Percentiles rank a stretch among this genome's conserved stretches.
phyloP scores from a whole-genome alignment of 1,140 invertebrate genomes.

The Rhopalosiphum maidis region DNA sequence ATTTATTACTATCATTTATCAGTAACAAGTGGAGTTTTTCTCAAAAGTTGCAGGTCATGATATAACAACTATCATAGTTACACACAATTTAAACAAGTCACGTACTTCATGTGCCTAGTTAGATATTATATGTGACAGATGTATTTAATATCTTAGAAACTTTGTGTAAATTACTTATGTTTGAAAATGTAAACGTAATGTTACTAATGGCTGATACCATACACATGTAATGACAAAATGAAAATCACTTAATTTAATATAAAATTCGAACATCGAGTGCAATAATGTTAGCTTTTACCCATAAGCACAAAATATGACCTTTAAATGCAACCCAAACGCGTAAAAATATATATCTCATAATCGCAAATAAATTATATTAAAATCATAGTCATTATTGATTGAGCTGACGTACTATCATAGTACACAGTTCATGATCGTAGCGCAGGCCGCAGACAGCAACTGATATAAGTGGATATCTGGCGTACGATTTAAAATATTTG shows the following conservation, averaged over 20 bases:
- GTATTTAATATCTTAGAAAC: slow-evolving; percentile 31
- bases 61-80: neutral
- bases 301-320: no score
- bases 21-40: neutral
- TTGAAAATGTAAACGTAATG: neutral
- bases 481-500: no score
- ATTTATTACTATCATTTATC: neutral
- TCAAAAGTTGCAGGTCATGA: neutral
- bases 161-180: neutral
- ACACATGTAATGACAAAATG: neutral
- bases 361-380: no score
- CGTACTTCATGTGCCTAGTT: neutral
- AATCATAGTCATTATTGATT: no score
- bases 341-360: no score
- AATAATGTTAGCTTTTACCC: neutral
- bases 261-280: neutral
- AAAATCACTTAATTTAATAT: neutral
- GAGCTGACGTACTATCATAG: no score
- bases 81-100: neutral
- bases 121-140: neutral
- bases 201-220: neutral
- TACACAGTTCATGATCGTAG: no score
- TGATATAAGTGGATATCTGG: no score
- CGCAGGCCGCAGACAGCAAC: no score
- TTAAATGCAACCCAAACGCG: no score